A percentile compares a stretch with the other conserved stretches of the same genome.
Conservation (phyloP, 2,797 vertebrate genomes). For the Acomys russatus region DNA sequence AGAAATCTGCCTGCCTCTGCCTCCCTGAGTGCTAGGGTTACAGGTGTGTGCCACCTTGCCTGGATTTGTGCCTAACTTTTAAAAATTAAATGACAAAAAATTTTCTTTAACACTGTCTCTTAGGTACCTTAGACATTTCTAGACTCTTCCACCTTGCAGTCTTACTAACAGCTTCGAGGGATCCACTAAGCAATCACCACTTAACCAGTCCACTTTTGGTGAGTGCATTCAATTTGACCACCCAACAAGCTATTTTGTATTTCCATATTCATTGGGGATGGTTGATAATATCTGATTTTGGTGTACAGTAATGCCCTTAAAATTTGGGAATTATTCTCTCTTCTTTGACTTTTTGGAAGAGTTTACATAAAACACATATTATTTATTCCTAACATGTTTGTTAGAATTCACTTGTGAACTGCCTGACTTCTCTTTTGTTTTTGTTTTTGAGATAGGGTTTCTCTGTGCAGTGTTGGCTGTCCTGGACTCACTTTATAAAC, state of each 20-base stretch:
- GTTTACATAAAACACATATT: slow-evolving; percentile 25
- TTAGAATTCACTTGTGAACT: slow-evolving; percentile 27
- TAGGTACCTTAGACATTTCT: not conserved
- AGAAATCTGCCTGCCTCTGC: too few relatives aligned
- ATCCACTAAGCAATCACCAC: not conserved
- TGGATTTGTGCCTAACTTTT: not conserved
- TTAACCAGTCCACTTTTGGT: not conserved
- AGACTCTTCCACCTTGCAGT: not conserved
- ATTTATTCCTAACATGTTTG: slow-evolving; percentile 25
- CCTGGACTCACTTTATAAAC: too few relatives aligned
- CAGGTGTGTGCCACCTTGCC: too few relatives aligned
- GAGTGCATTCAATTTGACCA: not conserved
- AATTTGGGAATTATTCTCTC: not conserved
- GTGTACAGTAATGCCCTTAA: not conserved
- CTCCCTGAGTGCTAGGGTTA: too few relatives aligned
- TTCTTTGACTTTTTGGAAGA: not conserved
- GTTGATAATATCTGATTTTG: not conserved
- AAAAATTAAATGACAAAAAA: slow-evolving; percentile 38
- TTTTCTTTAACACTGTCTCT: not conserved
- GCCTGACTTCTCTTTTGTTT: not conserved
- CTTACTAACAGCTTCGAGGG: not conserved
- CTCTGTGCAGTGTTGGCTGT: too few relatives aligned
- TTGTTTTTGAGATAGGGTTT: too few relatives aligned
- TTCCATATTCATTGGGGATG: not conserved
- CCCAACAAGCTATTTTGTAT: not conserved